These are phyloP conservation scores for Apodemus speciosus DNA, from an alignment of 2,113 vertebrate genomes.

Conservation along the genomic window DNA sequence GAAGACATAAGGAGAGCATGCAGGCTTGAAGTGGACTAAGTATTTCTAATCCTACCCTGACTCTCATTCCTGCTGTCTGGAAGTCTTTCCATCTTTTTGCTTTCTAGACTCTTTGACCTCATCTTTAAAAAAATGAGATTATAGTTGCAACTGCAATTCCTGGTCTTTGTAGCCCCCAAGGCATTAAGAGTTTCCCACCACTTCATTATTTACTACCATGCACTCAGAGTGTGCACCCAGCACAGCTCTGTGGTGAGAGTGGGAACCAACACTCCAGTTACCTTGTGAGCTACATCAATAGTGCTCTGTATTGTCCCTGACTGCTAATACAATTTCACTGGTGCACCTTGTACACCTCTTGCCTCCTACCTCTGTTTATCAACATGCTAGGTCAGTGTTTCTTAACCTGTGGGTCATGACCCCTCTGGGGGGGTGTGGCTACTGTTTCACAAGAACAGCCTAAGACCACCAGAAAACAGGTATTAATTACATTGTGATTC, in stretches of 20 bases:
- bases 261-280: neutral
- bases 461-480: too few relatives aligned
- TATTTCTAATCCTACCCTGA: neutral
- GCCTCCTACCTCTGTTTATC: neutral
- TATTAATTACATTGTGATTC: neutral
- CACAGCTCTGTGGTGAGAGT: neutral
- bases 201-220: neutral
- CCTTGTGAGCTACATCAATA: neutral
- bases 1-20: too few relatives aligned
- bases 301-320: neutral
- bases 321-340: neutral
- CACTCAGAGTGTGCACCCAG: neutral
- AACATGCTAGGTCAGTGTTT: neutral
- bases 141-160: neutral
- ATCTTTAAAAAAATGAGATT: conserved; percentile 1
- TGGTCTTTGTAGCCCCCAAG: neutral
- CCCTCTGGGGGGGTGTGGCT: neutral
- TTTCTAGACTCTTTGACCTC: conserved; percentile 12
- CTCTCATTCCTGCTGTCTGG: neutral
- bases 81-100: neutral
- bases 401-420: neutral
- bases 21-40: neutral
- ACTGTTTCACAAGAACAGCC: neutral
- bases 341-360: neutral
- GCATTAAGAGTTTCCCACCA: neutral